Evolutionary conservation across 2,888 invertebrate species (phyloP).

Genomic region (Mesopsocus fuscifrons): DNA sequence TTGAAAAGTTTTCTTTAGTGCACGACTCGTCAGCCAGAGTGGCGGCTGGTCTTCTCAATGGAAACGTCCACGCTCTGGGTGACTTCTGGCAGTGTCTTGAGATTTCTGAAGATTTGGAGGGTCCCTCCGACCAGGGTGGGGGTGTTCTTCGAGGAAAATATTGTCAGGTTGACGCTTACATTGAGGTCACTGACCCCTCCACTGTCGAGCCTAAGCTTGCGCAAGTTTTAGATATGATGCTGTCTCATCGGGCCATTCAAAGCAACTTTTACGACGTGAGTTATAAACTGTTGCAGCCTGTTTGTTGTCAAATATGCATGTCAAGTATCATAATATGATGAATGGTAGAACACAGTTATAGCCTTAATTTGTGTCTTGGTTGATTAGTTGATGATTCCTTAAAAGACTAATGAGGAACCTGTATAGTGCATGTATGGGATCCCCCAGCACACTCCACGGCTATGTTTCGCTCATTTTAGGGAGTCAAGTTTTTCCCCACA

Average conservation of each 20-base stretch:
- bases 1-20: slow-evolving; percentile 12
- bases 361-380: too few relatives aligned
- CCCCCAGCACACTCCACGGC: too few relatives aligned
- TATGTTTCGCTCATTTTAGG: slow-evolving; percentile 10
- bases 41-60: slow-evolving; percentile 12
- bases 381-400: too few relatives aligned
- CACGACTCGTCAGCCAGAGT: slow-evolving; percentile 12
- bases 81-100: slow-evolving; percentile 12
- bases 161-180: background rate
- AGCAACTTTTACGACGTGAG: slow-evolving; percentile 13
- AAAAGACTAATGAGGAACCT: too few relatives aligned
- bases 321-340: too few relatives aligned
- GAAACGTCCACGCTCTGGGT: slow-evolving; percentile 12
- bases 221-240: slow-evolving; percentile 11
- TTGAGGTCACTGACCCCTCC: background rate
- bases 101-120: background rate
- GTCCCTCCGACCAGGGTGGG: background rate
- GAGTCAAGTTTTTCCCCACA: slow-evolving; percentile 12
- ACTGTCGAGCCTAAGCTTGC: background rate
- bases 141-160: background rate
- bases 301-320: too few relatives aligned
- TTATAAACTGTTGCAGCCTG: too few relatives aligned
- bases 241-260: slow-evolving; percentile 10
- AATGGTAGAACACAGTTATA: too few relatives aligned
- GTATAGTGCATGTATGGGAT: too few relatives aligned